Conservation (phyloP, 2,888 invertebrate species). For the Smittia sp. region DNA sequence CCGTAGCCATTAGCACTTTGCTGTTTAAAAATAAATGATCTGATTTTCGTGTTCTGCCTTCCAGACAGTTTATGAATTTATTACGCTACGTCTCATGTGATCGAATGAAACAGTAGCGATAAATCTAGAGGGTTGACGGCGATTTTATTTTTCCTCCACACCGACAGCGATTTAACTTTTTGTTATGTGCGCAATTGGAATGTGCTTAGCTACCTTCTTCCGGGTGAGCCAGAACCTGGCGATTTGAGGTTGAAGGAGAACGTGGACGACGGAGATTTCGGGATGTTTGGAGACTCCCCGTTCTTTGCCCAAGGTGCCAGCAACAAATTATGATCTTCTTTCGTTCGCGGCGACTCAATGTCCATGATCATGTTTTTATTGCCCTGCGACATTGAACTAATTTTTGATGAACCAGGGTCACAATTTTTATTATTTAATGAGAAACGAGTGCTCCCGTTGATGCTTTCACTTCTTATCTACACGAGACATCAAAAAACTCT, state of each 20-base stretch:
- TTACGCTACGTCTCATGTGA: too few species aligned
- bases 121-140: too few species aligned
- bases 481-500: constrained; percentile 31
- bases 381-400: background rate
- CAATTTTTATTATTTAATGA: background rate
- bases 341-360: constrained; percentile 27
- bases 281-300: background rate
- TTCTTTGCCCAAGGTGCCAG: constrained; percentile 33
- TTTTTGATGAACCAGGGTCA: background rate
- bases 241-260: constrained; percentile 1
- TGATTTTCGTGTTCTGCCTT: too few species aligned
- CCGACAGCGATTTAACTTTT: too few species aligned
- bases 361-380: background rate
- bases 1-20: too few species aligned
- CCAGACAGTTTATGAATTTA: too few species aligned
- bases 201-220: constrained; percentile 28
- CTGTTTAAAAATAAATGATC: too few species aligned
- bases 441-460: background rate
- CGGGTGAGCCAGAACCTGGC: constrained; percentile 1
- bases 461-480: constrained; percentile 13
- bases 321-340: constrained; percentile 36
- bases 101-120: too few species aligned
- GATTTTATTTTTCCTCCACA: too few species aligned
- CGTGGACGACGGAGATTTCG: background rate
- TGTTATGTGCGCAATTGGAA: too few species aligned